Evolutionary conservation across 2,888 invertebrate genomes (phyloP), one percentile per base, ranked within the genome.

Genomic region (Sipha maydis): DNA sequence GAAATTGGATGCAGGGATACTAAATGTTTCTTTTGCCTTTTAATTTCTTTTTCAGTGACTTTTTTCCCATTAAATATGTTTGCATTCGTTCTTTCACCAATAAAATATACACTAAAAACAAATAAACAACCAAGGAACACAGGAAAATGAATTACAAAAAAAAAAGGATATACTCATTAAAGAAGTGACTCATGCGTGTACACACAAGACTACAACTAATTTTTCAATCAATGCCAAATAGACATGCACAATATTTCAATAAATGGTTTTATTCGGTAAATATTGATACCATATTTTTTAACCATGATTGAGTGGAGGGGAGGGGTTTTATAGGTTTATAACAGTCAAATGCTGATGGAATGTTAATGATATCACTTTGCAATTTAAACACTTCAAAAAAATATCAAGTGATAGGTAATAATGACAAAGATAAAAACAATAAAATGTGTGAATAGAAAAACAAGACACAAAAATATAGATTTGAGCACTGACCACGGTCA

Each of bases 401-500:
- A 69, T 48, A 77, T 67, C 38, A 71, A 9, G 25, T 85, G 19
- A 48, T 25, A 69, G 5, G 17, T 14, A 78, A 69, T 54, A 48
- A 85, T 67, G 4, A 77, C 21, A 31, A 28, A 21, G 41, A 34
- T 5, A 41, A 54, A 83, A 89, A 75, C 76, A 78, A 56, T 71
- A 54, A 78, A 78, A 41, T 41, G 41, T 41, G 7, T 11, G 34
- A 83, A n/a, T 41, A 34, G 9, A 8, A 61, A 78, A 84, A 89
- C 31, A 28, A 69, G 75, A 79, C 48, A 80, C 77, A 84, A 84
- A 84, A 84, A 89, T 84, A 89, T 71, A 89, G 61, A 84, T 84
- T 85, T 89, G 71, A 90, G 83, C 90, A 91, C 91, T 91, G 91
- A 91, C 90, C 91, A 93, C 93, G 93, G 91, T 48, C 91, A 93